These are phyloP conservation scores for Erpobdella octoculata DNA, from an alignment of 2,888 invertebrate species.

Conservation along the genomic window DNA sequence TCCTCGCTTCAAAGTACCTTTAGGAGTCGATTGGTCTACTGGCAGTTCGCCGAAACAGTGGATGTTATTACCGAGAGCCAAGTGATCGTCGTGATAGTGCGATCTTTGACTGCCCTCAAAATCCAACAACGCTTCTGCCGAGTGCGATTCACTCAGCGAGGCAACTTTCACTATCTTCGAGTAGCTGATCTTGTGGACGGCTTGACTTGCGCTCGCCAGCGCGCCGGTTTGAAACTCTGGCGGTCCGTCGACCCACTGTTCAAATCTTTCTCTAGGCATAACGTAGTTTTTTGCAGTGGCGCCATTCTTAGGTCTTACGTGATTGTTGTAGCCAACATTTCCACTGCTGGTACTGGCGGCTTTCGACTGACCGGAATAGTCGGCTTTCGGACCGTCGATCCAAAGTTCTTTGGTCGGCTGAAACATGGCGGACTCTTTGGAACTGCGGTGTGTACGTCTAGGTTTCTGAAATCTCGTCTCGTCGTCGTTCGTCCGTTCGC, in stretches of 20 bases:
- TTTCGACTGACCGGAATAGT: not conserved
- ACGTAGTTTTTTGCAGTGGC: no score
- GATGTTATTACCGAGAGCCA: no score
- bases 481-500: constrained; percentile 10
- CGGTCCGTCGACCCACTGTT: constrained; percentile 85
- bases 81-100: no score
- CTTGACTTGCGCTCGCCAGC: constrained; percentile 51
- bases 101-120: not conserved
- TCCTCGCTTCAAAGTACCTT: not conserved
- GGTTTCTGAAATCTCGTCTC: not conserved
- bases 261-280: constrained; percentile 10
- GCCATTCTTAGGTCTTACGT: no score
- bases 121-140: constrained; percentile 3
- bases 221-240: constrained; percentile 45
- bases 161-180: constrained; percentile 26
- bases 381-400: constrained; percentile 86
- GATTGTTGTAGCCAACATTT: not conserved
- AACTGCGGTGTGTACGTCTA: not conserved
- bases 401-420: constrained; percentile 66
- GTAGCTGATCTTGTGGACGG: not conserved
- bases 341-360: not conserved
- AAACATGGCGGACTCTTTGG: not conserved
- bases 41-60: no score
- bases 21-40: not conserved
- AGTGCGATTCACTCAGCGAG: not conserved